Conservation (phyloP, 1,140 invertebrate genomes). For the Popillia japonica region DNA sequence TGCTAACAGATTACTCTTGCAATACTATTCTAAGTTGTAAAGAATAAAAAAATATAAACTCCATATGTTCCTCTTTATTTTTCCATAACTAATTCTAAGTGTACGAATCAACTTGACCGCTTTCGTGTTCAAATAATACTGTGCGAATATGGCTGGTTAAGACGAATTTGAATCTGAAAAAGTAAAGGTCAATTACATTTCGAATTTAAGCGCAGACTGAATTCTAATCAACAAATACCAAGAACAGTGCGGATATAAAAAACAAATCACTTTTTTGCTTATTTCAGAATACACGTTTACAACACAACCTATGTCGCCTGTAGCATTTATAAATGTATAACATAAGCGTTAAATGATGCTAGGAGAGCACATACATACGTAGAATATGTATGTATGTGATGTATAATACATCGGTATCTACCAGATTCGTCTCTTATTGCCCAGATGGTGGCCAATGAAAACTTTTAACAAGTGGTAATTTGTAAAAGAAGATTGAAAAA, state of each 20-base stretch:
- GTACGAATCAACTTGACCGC: not conserved
- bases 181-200: constrained; percentile 21
- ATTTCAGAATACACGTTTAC: constrained; percentile 9
- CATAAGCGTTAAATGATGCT: no score
- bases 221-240: constrained; percentile 26
- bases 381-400: not conserved
- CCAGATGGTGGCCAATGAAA: not conserved
- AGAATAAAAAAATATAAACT: not conserved
- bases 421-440: not conserved
- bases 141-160: not conserved
- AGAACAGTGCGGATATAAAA: constrained; percentile 4
- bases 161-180: constrained; percentile 1
- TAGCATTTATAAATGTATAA: no score
- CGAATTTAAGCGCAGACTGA: not conserved
- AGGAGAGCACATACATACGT: no score
- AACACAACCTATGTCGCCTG: not conserved
- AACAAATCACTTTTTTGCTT: constrained; percentile 17
- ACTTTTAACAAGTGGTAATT: not conserved
- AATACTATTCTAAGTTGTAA: not conserved
- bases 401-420: not conserved
- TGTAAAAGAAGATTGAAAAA: constrained; percentile 5
- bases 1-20: not conserved
- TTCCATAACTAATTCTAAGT: not conserved
- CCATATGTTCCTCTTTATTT: not conserved
- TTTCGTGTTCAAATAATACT: not conserved